Evolutionary conservation across 2,113 vertebrate genomes (phyloP).

Genomic region (Corvus cornix): DNA sequence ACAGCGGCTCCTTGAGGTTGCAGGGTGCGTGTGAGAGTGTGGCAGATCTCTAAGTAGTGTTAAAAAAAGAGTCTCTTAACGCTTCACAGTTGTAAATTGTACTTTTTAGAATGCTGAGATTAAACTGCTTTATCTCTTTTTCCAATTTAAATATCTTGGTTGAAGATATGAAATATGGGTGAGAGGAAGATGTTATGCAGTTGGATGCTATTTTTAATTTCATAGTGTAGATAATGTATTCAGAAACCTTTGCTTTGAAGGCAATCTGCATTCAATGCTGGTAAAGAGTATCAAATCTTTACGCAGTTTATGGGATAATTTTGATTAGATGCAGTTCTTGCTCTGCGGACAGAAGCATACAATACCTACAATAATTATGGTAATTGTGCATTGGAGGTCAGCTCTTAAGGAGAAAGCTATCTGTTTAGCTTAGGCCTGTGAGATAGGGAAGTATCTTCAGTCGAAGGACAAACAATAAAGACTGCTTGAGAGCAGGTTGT

Average conservation of each 20-base stretch:
- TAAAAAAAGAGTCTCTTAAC: neutral
- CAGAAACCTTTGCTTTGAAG: conserved; percentile 11
- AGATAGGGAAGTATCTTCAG: neutral
- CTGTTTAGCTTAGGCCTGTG: neutral
- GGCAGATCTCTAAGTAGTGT: neutral
- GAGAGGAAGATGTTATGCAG: conserved; percentile 8
- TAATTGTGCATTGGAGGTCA: neutral
- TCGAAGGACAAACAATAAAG: neutral
- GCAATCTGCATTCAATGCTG: neutral
- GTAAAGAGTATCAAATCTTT: neutral
- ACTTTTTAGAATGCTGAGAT: neutral
- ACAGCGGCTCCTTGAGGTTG: neutral
- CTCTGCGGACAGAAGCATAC: neutral
- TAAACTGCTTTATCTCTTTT: neutral
- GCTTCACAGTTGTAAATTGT: neutral
- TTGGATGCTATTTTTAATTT: conserved; percentile 24
- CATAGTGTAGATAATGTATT: neutral
- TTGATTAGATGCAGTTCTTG: neutral
- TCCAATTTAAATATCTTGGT: neutral
- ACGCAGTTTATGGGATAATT: neutral
- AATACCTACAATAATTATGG: neutral
- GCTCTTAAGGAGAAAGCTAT: neutral
- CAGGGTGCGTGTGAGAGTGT: neutral
- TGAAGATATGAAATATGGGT: neutral
- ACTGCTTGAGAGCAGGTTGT: neutral